Conservation (phyloP, 2,113 vertebrate genomes). For the Himantopus leucocephalus region DNA sequence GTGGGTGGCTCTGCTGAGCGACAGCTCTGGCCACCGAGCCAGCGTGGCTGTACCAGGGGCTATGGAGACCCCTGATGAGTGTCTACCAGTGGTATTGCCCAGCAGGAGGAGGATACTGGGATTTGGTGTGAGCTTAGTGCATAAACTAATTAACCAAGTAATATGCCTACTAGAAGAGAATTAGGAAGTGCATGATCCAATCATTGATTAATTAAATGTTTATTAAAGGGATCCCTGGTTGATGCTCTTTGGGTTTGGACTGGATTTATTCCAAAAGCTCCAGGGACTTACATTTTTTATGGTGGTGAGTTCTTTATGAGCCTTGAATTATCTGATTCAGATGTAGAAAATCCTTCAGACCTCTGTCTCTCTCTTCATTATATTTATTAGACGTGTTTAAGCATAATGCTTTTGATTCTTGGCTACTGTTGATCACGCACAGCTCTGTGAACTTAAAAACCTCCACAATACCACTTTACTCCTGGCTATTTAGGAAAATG, state of each 20-base stretch:
- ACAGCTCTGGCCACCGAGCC: fast-evolving
- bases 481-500: background rate
- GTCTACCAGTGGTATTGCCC: background rate
- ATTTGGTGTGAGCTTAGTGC: background rate
- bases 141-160: background rate
- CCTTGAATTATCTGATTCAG: background rate
- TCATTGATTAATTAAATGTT: background rate
- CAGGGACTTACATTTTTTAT: background rate
- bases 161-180: background rate
- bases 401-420: background rate
- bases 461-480: background rate
- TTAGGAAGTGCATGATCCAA: background rate
- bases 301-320: background rate
- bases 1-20: background rate
- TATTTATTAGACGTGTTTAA: background rate
- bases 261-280: background rate
- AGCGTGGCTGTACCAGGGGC: fast-evolving
- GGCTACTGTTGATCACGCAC: background rate
- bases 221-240: background rate
- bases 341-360: background rate
- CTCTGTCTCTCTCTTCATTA: background rate
- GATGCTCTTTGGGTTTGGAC: background rate
- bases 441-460: background rate
- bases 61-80: fast-evolving
- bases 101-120: background rate